Evolutionary conservation across 2,113 vertebrate species (phyloP).

Genomic region (Chamaea fasciata): DNA sequence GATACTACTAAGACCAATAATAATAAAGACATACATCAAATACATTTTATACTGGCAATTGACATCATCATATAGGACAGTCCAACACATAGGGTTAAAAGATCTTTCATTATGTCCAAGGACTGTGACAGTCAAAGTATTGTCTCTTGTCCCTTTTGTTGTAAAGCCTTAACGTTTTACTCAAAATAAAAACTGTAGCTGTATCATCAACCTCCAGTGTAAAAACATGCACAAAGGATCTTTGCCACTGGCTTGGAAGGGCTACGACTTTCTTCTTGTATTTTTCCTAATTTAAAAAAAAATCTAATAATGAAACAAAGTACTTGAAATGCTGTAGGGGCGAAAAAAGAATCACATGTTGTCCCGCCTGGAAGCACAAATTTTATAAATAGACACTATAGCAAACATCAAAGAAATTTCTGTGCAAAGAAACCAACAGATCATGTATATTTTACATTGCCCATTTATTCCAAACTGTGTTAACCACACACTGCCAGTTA

Average conservation of each 20-base stretch:
- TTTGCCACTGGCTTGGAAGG: not conserved
- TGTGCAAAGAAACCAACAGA: not conserved
- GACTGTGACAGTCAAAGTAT: not conserved
- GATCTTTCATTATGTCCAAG: not conserved
- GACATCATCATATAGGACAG: not conserved
- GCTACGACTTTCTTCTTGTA: not conserved
- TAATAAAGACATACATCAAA: not conserved
- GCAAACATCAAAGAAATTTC: slow-evolving; percentile 19
- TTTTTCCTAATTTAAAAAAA: slow-evolving; percentile 13
- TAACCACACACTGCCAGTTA: not conserved
- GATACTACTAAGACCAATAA: not conserved
- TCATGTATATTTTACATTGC: slow-evolving; percentile 18
- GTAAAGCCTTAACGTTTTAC: not conserved
- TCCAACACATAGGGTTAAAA: not conserved
- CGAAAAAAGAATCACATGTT: not conserved
- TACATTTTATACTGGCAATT: not conserved
- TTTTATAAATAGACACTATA: slow-evolving; percentile 48
- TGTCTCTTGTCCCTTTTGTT: not conserved
- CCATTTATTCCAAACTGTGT: slow-evolving; percentile 21
- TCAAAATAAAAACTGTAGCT: not conserved
- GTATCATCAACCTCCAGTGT: not conserved
- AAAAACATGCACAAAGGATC: not conserved
- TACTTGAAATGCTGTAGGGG: slow-evolving; percentile 23
- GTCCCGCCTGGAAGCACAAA: slow-evolving; percentile 15
- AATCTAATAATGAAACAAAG: slow-evolving; percentile 48